Base-by-base conservation (phyloP, 2,797 vertebrate genomes). In the Leucoraja ocellata region DNA sequence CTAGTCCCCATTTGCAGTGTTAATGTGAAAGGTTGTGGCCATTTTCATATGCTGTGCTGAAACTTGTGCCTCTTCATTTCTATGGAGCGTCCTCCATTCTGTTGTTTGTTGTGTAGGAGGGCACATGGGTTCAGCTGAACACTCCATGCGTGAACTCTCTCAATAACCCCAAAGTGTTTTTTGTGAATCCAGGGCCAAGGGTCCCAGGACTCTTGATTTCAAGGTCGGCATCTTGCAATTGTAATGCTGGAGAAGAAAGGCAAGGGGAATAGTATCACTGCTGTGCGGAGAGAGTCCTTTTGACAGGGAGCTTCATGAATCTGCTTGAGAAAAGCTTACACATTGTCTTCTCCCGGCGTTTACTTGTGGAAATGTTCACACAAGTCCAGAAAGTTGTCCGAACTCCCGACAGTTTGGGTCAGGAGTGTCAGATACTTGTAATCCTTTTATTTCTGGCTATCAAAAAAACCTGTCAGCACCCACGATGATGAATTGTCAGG, bases 241-340 rank as follows among this genome's bases (percentile, higher is more conserved):
- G 84, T 88, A 88, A 68, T 36, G 61, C 1, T 5, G 7, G n/a
- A 88, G 63, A 68, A 88, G 63, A 68, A 88, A 88, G 32, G 84
- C n/a, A 21, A 68, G 28, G 18, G n/a, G 61, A 23, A 68, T 88
- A 68, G 84, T 10, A 10, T 5, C 84, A 4, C 61, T 7, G 61
- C 84, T 68, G 28, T n/a, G 32, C n/a, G 84, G 61, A 65, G 63
- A 63, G 63, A 88, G 84, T 36, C 61, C 63, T 68, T 68, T 36
- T 88, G 84, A 88, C 9, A n/a, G 61, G 14, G 63, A 68, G 61
- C 84, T 88, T 88, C 84, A 68, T 88, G 84, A 86, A 36, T 23
- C 84, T 88, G 84, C 84, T 65, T 88, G 84, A 88, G n/a, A 36
- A 88, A 88, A 88, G n/a, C 84, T 88, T 68, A 32, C 63, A 36